These are phyloP conservation scores for Myotis daubentonii DNA, from an alignment of 2,797 vertebrate species.

Conservation along the genomic window DNA sequence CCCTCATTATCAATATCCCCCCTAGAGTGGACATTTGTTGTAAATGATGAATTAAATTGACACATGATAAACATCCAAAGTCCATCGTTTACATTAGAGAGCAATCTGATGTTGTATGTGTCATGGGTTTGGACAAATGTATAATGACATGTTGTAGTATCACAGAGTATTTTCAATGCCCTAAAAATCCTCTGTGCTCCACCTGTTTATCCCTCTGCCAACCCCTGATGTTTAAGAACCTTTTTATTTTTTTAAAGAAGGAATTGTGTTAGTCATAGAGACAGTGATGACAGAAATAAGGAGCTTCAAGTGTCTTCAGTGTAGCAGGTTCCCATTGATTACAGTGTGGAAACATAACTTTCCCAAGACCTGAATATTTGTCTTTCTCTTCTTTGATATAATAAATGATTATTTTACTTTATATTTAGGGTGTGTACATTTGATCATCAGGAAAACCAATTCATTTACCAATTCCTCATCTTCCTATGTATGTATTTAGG, in stretches of 20 bases:
- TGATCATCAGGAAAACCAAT: neutral
- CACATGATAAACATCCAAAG: neutral
- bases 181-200: neutral
- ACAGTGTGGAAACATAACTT: neutral
- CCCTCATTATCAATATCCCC: neutral
- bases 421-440: neutral
- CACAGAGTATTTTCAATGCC: neutral
- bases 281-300: conserved; percentile 25
- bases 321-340: neutral
- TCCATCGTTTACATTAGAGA: neutral
- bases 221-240: neutral
- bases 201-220: neutral
- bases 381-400: neutral
- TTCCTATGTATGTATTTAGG: neutral
- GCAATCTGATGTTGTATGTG: neutral
- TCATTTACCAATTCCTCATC: neutral
- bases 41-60: neutral
- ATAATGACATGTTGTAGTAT: neutral
- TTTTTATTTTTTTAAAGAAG: neutral
- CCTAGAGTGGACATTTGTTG: neutral
- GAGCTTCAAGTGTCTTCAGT: neutral
- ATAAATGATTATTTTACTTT: conserved; percentile 2
- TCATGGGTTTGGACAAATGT: neutral
- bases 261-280: neutral
- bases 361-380: neutral